phyloP scores from a whole-genome alignment of 2,113 vertebrate genomes.

The Megaleporinus macrocephalus region DNA sequence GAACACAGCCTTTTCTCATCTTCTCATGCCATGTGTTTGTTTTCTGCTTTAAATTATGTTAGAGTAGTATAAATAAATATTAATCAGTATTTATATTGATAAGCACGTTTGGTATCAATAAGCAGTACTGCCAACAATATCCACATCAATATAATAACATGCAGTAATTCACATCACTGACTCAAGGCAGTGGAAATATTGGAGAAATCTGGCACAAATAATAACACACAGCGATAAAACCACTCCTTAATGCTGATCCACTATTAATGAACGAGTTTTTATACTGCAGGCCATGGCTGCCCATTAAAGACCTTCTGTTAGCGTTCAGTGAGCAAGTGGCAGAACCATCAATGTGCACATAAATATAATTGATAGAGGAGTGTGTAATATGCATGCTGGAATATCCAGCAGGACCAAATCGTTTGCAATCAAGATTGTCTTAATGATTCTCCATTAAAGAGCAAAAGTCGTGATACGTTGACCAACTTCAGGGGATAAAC shows the following conservation, averaged over 20 bases:
- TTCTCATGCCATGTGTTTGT: too few relatives aligned
- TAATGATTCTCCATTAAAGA: neutral
- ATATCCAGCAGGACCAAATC: neutral
- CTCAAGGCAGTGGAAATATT: neutral
- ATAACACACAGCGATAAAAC: neutral
- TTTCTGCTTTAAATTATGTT: too few relatives aligned
- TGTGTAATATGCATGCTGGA: neutral
- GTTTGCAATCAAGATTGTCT: neutral
- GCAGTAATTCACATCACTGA: neutral
- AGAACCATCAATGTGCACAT: conserved; percentile 2
- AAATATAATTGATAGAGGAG: conserved; percentile 1
- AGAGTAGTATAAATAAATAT: too few relatives aligned
- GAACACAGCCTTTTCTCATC: too few relatives aligned
- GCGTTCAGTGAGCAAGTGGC: neutral
- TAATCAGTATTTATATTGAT: too few relatives aligned
- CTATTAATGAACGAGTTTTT: neutral
- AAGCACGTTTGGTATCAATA: too few relatives aligned
- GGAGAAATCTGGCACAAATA: neutral
- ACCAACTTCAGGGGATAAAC: too few relatives aligned
- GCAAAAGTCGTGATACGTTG: neutral
- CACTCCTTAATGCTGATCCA: neutral
- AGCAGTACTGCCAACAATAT: too few relatives aligned
- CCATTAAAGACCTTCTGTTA: neutral
- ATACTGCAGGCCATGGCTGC: neutral
- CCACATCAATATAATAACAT: too few relatives aligned